These are phyloP conservation scores for Drosophila bocki DNA, from an alignment of 1,140 invertebrate genomes.

Conservation along the genomic window DNA sequence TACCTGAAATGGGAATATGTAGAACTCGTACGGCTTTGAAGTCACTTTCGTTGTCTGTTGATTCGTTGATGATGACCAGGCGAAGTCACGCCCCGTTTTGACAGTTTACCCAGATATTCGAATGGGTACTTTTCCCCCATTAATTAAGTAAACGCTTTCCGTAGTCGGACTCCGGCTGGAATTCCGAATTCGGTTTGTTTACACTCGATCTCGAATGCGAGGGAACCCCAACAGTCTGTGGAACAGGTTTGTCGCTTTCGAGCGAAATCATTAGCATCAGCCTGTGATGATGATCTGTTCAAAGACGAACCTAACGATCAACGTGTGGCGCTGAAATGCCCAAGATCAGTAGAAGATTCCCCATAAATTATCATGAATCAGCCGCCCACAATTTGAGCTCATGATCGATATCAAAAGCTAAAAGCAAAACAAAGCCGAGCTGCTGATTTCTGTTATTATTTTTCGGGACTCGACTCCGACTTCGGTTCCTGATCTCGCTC, in stretches of 20 bases:
- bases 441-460: slow-evolving; percentile 13
- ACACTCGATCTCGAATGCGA: slow-evolving; percentile 35
- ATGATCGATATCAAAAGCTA: slow-evolving; percentile 35
- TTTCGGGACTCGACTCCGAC: slow-evolving; percentile 22
- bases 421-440: slow-evolving; percentile 41
- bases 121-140: slow-evolving; percentile 70
- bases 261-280: slow-evolving; percentile 66
- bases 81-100: slow-evolving; percentile 50
- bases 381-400: slow-evolving; percentile 30
- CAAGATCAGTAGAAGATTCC: slow-evolving; percentile 34
- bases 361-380: slow-evolving; percentile 56
- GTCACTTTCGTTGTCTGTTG: slow-evolving; percentile 34
- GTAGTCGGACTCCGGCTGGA: slow-evolving; percentile 24
- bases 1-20: slow-evolving; percentile 15
- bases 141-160: slow-evolving; percentile 69
- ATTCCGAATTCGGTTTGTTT: slow-evolving; percentile 50
- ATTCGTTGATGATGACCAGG: slow-evolving; percentile 21
- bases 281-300: slow-evolving; percentile 32
- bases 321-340: slow-evolving; percentile 38
- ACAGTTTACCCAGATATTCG: slow-evolving; percentile 46
- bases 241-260: slow-evolving; percentile 50
- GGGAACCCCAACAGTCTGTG: slow-evolving; percentile 54
- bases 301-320: slow-evolving; percentile 1
- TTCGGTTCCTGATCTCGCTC: slow-evolving; percentile 48
- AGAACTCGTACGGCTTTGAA: slow-evolving; percentile 17